Conservation (phyloP, 1,140 invertebrate genomes). For the Teleopsis dalmanni region DNA sequence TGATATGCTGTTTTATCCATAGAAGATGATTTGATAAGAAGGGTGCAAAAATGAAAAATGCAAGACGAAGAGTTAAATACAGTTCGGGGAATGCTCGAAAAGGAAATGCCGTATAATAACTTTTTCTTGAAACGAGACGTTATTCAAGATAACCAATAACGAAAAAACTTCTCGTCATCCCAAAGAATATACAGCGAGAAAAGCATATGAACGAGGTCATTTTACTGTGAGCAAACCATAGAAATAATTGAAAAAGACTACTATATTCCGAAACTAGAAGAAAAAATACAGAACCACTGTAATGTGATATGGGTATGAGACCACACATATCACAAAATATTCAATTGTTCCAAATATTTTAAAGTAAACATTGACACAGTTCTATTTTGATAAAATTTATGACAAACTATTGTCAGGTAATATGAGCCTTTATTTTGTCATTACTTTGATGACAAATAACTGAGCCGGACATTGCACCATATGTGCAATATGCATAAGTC, state of each 20-base stretch:
- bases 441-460: too few relatives aligned
- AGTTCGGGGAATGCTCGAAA: background rate
- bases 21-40: background rate
- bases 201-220: conserved; percentile 37
- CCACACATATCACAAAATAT: too few relatives aligned
- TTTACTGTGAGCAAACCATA: conserved; percentile 40
- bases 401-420: too few relatives aligned
- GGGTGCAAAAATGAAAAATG: background rate
- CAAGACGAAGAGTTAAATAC: background rate
- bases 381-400: too few relatives aligned
- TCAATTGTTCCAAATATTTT: too few relatives aligned
- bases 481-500: too few relatives aligned
- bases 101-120: background rate
- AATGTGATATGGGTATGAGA: too few relatives aligned
- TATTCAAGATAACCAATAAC: conserved; percentile 7
- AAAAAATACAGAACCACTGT: conserved; percentile 29
- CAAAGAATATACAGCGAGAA: conserved; percentile 25
- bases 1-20: conserved; percentile 4
- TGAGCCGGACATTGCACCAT: too few relatives aligned
- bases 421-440: too few relatives aligned
- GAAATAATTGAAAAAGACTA: conserved; percentile 36
- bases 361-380: too few relatives aligned
- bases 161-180: conserved; percentile 19
- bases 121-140: conserved; percentile 10
- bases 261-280: conserved; percentile 33